phyloP scores from a whole-genome alignment of 2,797 vertebrate species.

The Enteromius trimaculatus region DNA sequence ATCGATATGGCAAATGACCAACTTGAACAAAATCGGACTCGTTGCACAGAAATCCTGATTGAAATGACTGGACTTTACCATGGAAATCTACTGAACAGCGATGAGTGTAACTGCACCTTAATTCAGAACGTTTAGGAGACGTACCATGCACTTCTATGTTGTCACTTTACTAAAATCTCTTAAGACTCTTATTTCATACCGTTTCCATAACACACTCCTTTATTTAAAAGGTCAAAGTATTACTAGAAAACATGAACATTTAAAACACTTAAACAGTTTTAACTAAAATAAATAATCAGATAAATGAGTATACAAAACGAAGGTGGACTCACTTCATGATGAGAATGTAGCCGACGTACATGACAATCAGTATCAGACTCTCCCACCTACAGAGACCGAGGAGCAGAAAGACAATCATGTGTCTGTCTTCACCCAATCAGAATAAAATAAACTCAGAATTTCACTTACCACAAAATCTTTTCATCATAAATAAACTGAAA shows the following conservation, averaged over 20 bases:
- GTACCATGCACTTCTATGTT: background rate
- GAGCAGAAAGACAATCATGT: constrained; percentile 10
- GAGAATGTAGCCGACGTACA: constrained; percentile 69
- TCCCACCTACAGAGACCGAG: constrained; percentile 66
- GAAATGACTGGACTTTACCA: background rate
- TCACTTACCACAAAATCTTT: constrained; percentile 67
- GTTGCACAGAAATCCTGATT: background rate
- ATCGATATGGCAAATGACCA: background rate
- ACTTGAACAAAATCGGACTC: background rate
- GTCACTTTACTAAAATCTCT: background rate
- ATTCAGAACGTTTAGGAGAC: background rate
- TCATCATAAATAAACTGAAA: constrained; percentile 69
- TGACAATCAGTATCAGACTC: constrained; percentile 65
- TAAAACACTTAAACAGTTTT: background rate
- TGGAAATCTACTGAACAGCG: background rate
- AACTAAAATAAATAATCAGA: background rate
- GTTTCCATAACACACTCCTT: background rate
- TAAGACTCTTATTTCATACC: background rate
- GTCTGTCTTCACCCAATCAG: constrained; percentile 9
- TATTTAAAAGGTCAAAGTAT: background rate
- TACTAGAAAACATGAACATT: background rate
- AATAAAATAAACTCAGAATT: background rate
- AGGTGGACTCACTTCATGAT: constrained; percentile 70
- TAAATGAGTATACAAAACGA: background rate
- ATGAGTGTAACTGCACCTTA: background rate